Conservation (phyloP, 2,888 invertebrate species). For the Teinopalpus imperialis region DNA sequence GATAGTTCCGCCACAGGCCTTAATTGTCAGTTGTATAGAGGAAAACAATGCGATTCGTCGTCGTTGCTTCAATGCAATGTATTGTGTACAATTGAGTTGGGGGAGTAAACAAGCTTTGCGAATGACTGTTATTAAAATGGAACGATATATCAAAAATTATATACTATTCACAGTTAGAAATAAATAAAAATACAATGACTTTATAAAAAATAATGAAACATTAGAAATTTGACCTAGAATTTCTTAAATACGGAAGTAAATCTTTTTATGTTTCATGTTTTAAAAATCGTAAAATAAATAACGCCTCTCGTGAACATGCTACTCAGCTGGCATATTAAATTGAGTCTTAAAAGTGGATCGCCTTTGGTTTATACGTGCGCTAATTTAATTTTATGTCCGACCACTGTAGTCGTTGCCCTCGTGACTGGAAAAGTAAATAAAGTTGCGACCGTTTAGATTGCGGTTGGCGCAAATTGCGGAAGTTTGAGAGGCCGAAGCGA, state of each 20-base stretch:
- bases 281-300: conserved; percentile 22
- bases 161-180: too few relatives aligned
- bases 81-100: conserved; percentile 6
- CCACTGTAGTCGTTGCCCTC: conserved; percentile 42
- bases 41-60: conserved; percentile 21
- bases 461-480: conserved; percentile 18
- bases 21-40: conserved; percentile 15
- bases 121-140: conserved; percentile 1
- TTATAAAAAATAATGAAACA: too few relatives aligned
- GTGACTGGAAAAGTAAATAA: conserved; percentile 26
- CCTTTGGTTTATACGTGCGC: conserved; percentile 71
- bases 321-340: conserved; percentile 36
- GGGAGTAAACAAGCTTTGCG: conserved; percentile 8
- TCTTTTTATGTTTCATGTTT: conserved; percentile 11
- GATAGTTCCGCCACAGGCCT: conserved; percentile 12
- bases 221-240: too few relatives aligned
- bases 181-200: too few relatives aligned
- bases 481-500: conserved; percentile 4
- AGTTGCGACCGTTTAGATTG: conserved; percentile 21
- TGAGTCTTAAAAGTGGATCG: conserved; percentile 54
- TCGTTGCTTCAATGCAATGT: conserved; percentile 13
- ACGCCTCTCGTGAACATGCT: conserved; percentile 21
- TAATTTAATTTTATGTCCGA: conserved; percentile 72
- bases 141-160: too few relatives aligned
- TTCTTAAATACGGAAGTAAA: conserved; percentile 3